Conservation (phyloP, 1,140 invertebrate species). For the Solenopsis invicta region DNA sequence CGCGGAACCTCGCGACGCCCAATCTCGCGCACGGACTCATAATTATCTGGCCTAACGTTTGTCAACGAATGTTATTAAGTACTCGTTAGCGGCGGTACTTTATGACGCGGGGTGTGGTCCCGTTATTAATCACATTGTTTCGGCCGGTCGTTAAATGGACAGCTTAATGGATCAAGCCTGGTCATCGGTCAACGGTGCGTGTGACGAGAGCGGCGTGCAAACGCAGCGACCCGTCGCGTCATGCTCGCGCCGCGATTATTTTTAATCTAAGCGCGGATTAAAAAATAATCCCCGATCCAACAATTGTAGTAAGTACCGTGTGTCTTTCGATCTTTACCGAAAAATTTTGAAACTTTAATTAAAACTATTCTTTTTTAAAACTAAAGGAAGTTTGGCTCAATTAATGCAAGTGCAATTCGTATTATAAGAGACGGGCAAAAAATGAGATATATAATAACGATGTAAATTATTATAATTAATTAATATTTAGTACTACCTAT, state of each 20-base stretch:
- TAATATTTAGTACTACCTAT: too few relatives aligned
- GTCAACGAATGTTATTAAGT: conserved; percentile 54
- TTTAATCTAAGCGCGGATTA: not conserved
- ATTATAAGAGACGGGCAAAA: too few relatives aligned
- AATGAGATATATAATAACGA: too few relatives aligned
- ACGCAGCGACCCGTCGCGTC: not conserved
- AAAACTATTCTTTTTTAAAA: not conserved
- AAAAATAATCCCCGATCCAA: conserved; percentile 4
- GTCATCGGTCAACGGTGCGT: conserved; percentile 65
- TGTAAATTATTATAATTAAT: too few relatives aligned
- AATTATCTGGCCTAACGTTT: conserved; percentile 49
- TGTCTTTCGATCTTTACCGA: not conserved
- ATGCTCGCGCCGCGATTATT: not conserved
- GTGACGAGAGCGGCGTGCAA: conserved; percentile 47
- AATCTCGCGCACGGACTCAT: conserved; percentile 33
- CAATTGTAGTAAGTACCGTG: not conserved
- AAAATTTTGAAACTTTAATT: not conserved
- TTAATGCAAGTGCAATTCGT: too few relatives aligned
- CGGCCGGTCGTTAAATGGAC: conserved; percentile 69
- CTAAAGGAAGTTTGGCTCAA: not conserved
- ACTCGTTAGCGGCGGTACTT: conserved; percentile 36
- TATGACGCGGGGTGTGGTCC: conserved; percentile 52
- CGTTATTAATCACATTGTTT: conserved; percentile 74
- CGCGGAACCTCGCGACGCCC: conserved; percentile 11
- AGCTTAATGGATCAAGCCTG: conserved; percentile 69